Conservation (phyloP, 2,797 vertebrate species). For the Takifugu ocellatus region DNA sequence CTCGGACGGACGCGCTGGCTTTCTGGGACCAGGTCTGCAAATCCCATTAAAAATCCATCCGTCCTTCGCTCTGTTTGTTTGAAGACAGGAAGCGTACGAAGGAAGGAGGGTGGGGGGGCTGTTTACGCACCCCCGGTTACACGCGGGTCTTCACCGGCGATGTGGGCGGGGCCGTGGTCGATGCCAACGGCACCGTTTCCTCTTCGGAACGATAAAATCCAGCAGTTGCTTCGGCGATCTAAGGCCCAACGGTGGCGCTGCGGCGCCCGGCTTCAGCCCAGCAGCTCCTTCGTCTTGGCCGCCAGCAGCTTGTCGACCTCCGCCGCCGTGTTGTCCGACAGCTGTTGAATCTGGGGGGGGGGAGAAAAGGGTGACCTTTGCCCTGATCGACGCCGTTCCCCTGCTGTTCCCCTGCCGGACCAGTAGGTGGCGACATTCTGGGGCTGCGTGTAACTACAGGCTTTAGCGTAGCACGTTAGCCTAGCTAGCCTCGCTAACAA, state of each 20-base stretch:
- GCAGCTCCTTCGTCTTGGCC: slow-evolving; percentile 90
- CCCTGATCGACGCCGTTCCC: no score
- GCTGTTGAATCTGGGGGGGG: slow-evolving; percentile 86
- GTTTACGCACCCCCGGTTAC: no score
- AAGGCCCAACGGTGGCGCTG: neutral
- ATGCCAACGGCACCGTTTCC: neutral
- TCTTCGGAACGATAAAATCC: slow-evolving; percentile 10
- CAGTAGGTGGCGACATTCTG: no score
- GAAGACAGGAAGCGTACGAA: slow-evolving; percentile 64
- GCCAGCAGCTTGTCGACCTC: slow-evolving; percentile 90
- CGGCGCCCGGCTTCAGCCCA: slow-evolving; percentile 74
- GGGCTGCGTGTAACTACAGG: no score
- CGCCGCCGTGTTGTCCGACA: slow-evolving; percentile 74
- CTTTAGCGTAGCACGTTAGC: no score
- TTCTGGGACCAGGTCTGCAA: slow-evolving; percentile 74
- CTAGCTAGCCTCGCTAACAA: neutral
- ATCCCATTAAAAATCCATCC: slow-evolving; percentile 80
- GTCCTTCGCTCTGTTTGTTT: slow-evolving; percentile 70
- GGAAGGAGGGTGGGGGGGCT: slow-evolving; percentile 48
- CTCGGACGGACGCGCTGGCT: slow-evolving; percentile 65
- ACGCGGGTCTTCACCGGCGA: neutral
- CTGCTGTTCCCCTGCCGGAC: no score
- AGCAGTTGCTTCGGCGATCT: no score
- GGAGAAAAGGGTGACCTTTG: neutral
- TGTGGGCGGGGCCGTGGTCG: slow-evolving; percentile 1